Percentiles rank a stretch among this genome's conserved stretches.
phyloP scores from a whole-genome alignment of 2,888 invertebrate species.

The Spilarctia lutea region DNA sequence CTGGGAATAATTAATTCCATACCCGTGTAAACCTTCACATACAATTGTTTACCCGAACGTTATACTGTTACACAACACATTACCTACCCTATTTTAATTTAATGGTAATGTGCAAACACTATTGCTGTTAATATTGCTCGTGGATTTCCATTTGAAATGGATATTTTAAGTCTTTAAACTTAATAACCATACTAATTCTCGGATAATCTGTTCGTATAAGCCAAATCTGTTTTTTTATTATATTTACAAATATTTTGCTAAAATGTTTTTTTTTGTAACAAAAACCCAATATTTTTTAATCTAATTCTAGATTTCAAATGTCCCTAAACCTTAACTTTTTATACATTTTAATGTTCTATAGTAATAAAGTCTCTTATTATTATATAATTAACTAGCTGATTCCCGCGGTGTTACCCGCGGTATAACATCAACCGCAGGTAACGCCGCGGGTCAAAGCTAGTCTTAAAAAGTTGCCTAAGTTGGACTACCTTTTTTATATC shows the following conservation, averaged over 20 bases:
- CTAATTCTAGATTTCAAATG: background rate
- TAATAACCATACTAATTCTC: slow-evolving; percentile 17
- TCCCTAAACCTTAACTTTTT: background rate
- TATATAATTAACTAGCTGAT: background rate
- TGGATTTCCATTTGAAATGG: slow-evolving; percentile 37
- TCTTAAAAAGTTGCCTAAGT: no score
- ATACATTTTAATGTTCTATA: background rate
- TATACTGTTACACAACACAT: slow-evolving; percentile 53
- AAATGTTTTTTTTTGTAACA: background rate
- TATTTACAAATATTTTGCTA: background rate
- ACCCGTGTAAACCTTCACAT: slow-evolving; percentile 54
- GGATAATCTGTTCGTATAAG: slow-evolving; percentile 10
- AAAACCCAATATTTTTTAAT: background rate
- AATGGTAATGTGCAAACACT: slow-evolving; percentile 39
- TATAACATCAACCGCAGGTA: no score
- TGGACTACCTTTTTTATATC: no score
- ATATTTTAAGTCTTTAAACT: slow-evolving; percentile 23
- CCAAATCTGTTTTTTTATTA: background rate
- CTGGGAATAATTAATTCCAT: slow-evolving; percentile 62
- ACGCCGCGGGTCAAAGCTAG: no score
- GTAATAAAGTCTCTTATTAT: background rate
- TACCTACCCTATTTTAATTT: slow-evolving; percentile 54
- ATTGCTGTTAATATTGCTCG: slow-evolving; percentile 25
- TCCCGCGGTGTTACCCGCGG: no score
- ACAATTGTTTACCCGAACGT: slow-evolving; percentile 51